Evolutionary conservation across 2,888 invertebrate genomes (phyloP), one percentile per base, ranked within the genome.

Genomic region (Eupithecia exiguata): DNA sequence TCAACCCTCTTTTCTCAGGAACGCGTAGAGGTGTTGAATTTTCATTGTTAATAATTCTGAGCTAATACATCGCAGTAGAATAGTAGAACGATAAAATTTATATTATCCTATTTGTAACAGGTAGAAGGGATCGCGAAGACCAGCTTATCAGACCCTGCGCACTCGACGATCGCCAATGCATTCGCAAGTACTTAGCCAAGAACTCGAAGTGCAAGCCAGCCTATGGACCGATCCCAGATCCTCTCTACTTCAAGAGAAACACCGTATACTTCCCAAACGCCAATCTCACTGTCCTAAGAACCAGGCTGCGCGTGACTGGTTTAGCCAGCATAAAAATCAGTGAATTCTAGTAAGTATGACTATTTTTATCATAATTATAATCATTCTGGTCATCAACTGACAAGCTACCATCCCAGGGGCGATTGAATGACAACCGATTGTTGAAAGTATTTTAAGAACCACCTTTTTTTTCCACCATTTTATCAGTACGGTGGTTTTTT

Each of bases 101-200:
- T 21, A 21, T 21, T 10, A 4, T 21, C 10, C 4, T 53, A 10
- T 9, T 49, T 53, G 10, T 12, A 3, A 21, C 62, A 79, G 79
- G 71, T 12, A 71, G 70, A 61, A 70, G 69, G 68, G 70, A 76
- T 61, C 76, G 74, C 12, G 53, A 69, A 1, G 80, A 78, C 68
- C 72, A 77, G 5, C 49, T 78, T 0, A 67, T 78, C 1, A 79
- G 78, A 18, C 85, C 84, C 14, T 85, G 84, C 40, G 43, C 76
- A 12, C 35, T 73, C 0, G 53, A 78, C 0, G 81, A 85, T 61
- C 16, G 81, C 74, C 75, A 80, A 43, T 85, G 84, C 46, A 82
- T 85, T n/a, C 78, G 79, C n/a, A 70, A 69, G 5, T 84, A 74
- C 66, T 82, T 85, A 3, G 77, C 79, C 1, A 36, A 75, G 0